A percentile compares a stretch with the other conserved stretches of the same genome.
Evolutionary conservation across 2,797 vertebrate species (phyloP).

Genomic region (Takifugu ocellatus): DNA sequence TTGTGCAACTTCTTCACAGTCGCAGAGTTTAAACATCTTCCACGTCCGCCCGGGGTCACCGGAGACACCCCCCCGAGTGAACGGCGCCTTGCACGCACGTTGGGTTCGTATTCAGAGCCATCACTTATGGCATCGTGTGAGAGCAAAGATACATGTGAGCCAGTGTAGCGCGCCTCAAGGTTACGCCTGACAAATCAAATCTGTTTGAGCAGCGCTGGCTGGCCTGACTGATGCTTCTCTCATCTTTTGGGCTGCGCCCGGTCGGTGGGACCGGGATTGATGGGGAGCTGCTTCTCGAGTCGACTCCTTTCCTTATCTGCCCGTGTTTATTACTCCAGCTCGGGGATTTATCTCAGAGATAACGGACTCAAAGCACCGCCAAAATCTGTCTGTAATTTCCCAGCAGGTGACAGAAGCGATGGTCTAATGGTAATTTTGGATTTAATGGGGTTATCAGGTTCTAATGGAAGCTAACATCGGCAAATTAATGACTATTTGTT

Average conservation of each 20-base stretch:
- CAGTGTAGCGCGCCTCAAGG: slow-evolving; percentile 60
- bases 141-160: slow-evolving; percentile 48
- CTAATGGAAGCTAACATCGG: no score
- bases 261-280: slow-evolving; percentile 38
- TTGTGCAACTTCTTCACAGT: neutral
- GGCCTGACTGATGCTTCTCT: slow-evolving; percentile 64
- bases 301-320: slow-evolving; percentile 25
- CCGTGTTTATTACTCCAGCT: slow-evolving; percentile 26
- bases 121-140: slow-evolving; percentile 41
- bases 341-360: slow-evolving; percentile 13
- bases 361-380: slow-evolving; percentile 11
- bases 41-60: slow-evolving; percentile 10
- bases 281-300: slow-evolving; percentile 45
- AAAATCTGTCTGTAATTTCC: slow-evolving; percentile 1
- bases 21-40: slow-evolving; percentile 5
- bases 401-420: neutral
- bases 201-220: slow-evolving; percentile 52
- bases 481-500: no score
- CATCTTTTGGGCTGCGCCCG: slow-evolving; percentile 52
- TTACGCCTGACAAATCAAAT: slow-evolving; percentile 71
- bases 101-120: slow-evolving; percentile 36
- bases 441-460: no score
- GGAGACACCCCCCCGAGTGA: slow-evolving; percentile 29
- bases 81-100: slow-evolving; percentile 25
- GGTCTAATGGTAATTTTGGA: neutral